Conservation (phyloP, 2,113 vertebrate species). For the Ascaphus truei region DNA sequence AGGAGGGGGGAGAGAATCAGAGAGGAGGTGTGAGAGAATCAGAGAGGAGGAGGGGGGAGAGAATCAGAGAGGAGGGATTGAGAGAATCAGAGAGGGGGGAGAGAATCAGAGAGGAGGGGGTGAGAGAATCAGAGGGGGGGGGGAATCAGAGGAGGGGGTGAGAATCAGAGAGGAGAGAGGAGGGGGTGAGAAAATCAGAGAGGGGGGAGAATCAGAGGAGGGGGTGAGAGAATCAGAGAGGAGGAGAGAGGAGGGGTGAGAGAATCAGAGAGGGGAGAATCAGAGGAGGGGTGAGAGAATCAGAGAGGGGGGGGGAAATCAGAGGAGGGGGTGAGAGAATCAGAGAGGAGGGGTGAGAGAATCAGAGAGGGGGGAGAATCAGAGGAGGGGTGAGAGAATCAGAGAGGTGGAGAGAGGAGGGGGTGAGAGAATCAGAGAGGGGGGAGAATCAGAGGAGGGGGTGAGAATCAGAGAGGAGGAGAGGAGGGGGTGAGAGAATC, state of each 20-base stretch:
- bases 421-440: background rate
- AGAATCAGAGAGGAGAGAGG: background rate
- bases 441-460: background rate
- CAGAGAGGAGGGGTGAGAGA: constrained; percentile 8
- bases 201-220: background rate
- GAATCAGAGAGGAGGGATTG: background rate
- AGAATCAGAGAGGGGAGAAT: background rate
- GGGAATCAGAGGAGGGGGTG: background rate
- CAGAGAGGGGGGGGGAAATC: background rate
- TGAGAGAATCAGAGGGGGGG: background rate
- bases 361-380: constrained; percentile 25
- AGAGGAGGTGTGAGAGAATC: background rate
- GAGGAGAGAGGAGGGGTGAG: background rate
- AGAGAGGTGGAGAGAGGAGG: too few species aligned
- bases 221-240: background rate
- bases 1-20: background rate
- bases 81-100: too few species aligned
- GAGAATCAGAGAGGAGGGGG: background rate
- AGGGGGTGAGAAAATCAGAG: background rate
- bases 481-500: constrained; percentile 13
- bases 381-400: too few species aligned
- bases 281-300: constrained; percentile 15
- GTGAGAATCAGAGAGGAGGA: background rate
- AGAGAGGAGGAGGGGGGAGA: background rate
- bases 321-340: constrained; percentile 11